phyloP scores from a whole-genome alignment of 2,888 invertebrate species.

The Limnephilus lunatus region DNA sequence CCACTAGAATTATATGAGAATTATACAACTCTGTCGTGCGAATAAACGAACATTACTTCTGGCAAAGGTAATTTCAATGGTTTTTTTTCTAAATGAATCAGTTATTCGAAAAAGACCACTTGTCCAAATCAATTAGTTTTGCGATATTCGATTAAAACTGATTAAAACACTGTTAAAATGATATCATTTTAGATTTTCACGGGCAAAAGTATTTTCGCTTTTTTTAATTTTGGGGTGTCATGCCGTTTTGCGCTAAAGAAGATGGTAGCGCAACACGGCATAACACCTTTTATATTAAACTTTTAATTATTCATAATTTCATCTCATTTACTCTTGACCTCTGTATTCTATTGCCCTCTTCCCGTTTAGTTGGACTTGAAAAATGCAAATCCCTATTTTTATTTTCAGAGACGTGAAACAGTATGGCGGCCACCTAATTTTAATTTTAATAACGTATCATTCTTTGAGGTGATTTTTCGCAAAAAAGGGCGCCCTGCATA shows the following conservation, averaged over 20 bases:
- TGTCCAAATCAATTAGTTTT: not conserved
- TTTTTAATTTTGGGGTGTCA: too few relatives aligned
- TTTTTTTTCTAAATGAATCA: not conserved
- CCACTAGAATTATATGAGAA: slow-evolving; percentile 25
- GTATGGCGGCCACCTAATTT: too few relatives aligned
- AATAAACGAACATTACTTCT: slow-evolving; percentile 42
- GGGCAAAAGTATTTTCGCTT: too few relatives aligned
- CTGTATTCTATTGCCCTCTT: not conserved
- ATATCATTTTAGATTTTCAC: not conserved
- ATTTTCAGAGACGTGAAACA: too few relatives aligned
- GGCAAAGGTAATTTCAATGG: slow-evolving; percentile 22
- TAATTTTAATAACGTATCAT: too few relatives aligned
- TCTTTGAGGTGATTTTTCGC: too few relatives aligned
- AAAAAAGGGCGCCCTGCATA: too few relatives aligned
- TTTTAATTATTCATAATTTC: not conserved
- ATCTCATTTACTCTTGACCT: not conserved
- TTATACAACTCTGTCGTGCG: slow-evolving; percentile 37
- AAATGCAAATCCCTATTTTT: not conserved
- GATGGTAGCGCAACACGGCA: too few relatives aligned
- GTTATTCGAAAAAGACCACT: not conserved
- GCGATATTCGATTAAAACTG: not conserved
- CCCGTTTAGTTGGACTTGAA: not conserved
- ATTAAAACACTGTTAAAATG: too few relatives aligned
- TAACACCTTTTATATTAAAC: too few relatives aligned
- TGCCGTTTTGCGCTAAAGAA: too few relatives aligned